Evolutionary conservation across 2,888 invertebrate genomes (phyloP), one percentile per base, ranked within the genome.

Genomic region (Girardia tigrina): DNA sequence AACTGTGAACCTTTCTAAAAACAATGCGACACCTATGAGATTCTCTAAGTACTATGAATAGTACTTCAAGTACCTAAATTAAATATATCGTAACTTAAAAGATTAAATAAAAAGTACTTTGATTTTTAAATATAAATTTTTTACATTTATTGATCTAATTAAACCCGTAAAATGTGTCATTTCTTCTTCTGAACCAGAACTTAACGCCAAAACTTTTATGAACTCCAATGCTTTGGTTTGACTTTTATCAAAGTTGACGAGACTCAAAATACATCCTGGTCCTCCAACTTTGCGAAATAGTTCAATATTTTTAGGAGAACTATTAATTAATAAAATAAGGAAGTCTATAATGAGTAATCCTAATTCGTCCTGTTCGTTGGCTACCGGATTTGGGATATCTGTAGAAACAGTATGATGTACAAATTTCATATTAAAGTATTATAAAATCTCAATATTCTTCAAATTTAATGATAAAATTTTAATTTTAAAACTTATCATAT

Each of bases 1-100:
- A 98, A 16, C 98, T 98, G 80, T 94, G 94, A 28, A 93, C 93
- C 87, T 94, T 95, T 79, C 98, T 89, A 85, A 98, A 98, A 78
- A 94, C 91, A 4, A 94, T 93, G 79, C 98, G 88, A 0, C 94
- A 93, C 77, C 95, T 88, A 85, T 98, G 98, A 70, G 94, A 94
- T 83, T 98, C 98, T 78, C 93, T 88, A 75, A 98, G 86, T 80
- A 94, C 94, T 75, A 89, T 89, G 77, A 94, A 85, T 77, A 97
- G 85, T 73, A 92, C 87, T 23, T 74, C 42, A 6, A 74, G 71
- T 2, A 74, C 74, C 42, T 74, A 56, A 56, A 56, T 8, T 8
- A 20, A 4, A 12, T 20, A 20, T 56, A 12, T 12, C 4, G 4
- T 8, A 56, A 56, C 2, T 20, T 56, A 20, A 56, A 8, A n/a